phyloP scores from a whole-genome alignment of 2,797 vertebrate species.

The Syngnathus acus region DNA sequence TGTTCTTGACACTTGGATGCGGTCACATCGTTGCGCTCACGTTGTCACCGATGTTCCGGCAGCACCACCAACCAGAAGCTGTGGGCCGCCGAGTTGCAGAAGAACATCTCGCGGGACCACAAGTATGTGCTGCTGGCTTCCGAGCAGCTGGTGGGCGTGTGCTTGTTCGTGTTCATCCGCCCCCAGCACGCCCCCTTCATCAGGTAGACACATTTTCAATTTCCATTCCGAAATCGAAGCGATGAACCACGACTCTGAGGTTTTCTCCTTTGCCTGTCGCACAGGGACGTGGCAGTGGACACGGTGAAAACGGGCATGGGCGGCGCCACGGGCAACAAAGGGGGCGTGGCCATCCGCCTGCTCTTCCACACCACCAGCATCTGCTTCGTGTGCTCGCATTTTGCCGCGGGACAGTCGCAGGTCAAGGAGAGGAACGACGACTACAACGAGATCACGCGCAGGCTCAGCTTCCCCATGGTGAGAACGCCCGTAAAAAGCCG shows the following conservation, averaged over 20 bases:
- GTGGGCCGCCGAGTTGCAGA: conserved; percentile 98
- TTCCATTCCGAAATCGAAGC: neutral
- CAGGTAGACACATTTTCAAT: conserved; percentile 35
- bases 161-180: conserved; percentile 93
- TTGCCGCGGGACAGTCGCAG: conserved; percentile 96
- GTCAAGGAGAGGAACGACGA: conserved; percentile 97
- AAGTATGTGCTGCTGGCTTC: conserved; percentile 96
- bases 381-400: conserved; percentile 96
- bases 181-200: conserved; percentile 91
- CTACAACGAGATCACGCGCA: conserved; percentile 90
- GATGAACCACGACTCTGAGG: neutral
- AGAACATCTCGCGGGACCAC: conserved; percentile 90
- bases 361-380: conserved; percentile 97
- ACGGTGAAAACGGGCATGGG: conserved; percentile 99
- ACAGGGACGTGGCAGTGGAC: conserved; percentile 93
- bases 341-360: conserved; percentile 93
- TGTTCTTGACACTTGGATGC: too few species aligned
- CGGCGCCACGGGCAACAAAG: conserved; percentile 96
- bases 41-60: neutral
- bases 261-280: neutral
- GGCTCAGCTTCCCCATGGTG: conserved; percentile 94
- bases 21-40: too few species aligned
- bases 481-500: conserved; percentile 30
- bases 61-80: conserved; percentile 98
- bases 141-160: conserved; percentile 96